Percentiles rank a stretch among this genome's conserved stretches.
phyloP scores from a whole-genome alignment of 2,797 vertebrate genomes.

The Cercopithecus hamlyni region DNA sequence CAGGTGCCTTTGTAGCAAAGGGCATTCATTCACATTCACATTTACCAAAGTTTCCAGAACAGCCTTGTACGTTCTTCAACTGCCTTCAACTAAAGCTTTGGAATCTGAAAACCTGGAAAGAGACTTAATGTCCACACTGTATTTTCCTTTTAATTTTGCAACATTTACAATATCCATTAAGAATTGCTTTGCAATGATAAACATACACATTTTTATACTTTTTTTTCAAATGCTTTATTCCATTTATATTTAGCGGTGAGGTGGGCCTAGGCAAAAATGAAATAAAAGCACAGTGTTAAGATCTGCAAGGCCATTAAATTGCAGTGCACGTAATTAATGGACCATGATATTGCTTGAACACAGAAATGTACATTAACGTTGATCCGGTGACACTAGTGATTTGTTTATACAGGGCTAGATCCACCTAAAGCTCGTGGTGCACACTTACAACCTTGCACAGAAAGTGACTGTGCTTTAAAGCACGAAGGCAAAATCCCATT shows the following conservation, averaged over 20 bases:
- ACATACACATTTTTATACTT: neutral
- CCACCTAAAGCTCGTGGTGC: too few species aligned
- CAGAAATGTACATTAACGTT: neutral
- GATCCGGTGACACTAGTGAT: neutral
- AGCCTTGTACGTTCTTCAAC: rapidly evolving
- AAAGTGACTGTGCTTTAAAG: neutral
- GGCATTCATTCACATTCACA: rapidly evolving
- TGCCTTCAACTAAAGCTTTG: neutral
- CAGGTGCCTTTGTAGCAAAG: rapidly evolving
- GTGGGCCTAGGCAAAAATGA: neutral
- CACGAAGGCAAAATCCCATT: rapidly evolving
- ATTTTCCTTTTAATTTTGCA: neutral
- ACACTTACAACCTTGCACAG: rapidly evolving
- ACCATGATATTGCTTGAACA: neutral
- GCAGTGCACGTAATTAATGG: constrained; percentile 12
- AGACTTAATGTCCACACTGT: neutral
- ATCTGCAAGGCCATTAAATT: neutral
- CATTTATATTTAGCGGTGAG: constrained; percentile 33
- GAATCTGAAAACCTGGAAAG: neutral
- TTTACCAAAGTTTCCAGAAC: neutral
- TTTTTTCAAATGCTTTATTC: constrained; percentile 49
- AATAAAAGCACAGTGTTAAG: neutral
- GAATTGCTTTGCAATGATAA: neutral
- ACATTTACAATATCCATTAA: neutral
- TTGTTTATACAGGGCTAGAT: rapidly evolving